Conservation (phyloP, 2,797 vertebrate species). For the Liparis tanakae region DNA sequence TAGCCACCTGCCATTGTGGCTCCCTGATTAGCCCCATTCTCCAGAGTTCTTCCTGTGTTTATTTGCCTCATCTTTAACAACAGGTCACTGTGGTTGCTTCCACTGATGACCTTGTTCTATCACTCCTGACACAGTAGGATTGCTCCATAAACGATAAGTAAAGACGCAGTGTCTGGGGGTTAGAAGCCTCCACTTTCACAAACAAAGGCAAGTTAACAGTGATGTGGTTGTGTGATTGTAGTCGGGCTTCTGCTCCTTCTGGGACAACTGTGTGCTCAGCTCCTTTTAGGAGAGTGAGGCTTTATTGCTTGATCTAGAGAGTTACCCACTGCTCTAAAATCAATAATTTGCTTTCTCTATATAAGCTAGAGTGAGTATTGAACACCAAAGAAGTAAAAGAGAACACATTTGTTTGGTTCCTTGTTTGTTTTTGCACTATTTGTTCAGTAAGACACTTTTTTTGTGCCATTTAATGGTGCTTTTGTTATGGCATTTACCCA, state of each 20-base stretch:
- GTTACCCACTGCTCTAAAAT: conserved; percentile 47
- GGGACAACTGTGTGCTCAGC: conserved; percentile 38
- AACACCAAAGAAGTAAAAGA: conserved; percentile 22
- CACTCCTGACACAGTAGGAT: conserved; percentile 72
- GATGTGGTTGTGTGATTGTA: conserved; percentile 71
- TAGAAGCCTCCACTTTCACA: conserved; percentile 68
- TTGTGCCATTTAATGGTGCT: not conserved
- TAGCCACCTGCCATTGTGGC: conserved; percentile 43
- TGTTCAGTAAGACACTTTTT: conserved; percentile 2
- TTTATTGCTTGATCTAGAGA: conserved; percentile 59
- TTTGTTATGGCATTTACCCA: not conserved
- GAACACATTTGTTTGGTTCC: conserved; percentile 14
- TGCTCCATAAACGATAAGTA: conserved; percentile 77
- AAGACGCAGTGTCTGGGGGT: conserved; percentile 67
- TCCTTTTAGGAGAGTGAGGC: conserved; percentile 37
- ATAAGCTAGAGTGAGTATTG: conserved; percentile 20
- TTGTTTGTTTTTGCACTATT: conserved; percentile 6
- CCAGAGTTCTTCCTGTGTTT: conserved; percentile 68
- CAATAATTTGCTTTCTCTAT: conserved; percentile 56
- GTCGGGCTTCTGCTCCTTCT: conserved; percentile 50
- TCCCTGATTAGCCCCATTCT: conserved; percentile 60
- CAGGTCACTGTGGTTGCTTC: conserved; percentile 69
- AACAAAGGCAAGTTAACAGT: conserved; percentile 78
- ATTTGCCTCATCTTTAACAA: conserved; percentile 74
- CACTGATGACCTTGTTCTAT: conserved; percentile 79